Base-by-base conservation (phyloP, 1,140 invertebrate species). In the Listronotus bonariensis region DNA sequence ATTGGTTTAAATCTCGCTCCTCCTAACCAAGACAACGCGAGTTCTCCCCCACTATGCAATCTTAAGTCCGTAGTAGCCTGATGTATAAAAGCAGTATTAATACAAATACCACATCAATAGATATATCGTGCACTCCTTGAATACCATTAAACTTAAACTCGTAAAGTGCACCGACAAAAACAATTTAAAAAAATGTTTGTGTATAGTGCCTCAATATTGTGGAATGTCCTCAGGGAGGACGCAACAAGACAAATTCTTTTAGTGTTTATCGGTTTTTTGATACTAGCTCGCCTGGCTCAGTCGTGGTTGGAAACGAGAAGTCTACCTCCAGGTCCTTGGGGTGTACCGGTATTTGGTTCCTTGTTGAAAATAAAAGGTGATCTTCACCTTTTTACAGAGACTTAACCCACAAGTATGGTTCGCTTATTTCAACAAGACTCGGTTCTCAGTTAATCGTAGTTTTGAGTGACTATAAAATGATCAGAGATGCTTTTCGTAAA, bases 241-340 rank as follows among this genome's bases (percentile, higher is more conserved):
- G 42, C 72, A 40, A 72, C 73, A 4, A 67, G 68, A 9, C 71
- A 61, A 41, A 43, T 75, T 65, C 64, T 84, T 67, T 61, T 82
- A 49, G 82, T 86, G 54, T 86, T 88, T 74, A 67, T 88, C 32
- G 74, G 76, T 41, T 83, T 84, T 36, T 70, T 88, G 12, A 41
- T 79, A 6, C 8, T 80, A 12, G 80, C 83, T 41, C 77, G 80
- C 11, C 60, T 77, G n/a, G 38, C 83, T 12, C 83, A 86, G 75
- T 82, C 82, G 76, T 71, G 85, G 6, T 76, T 79, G 8, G 84
- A 87, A 64, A 72, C 84, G 18, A 77, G 80, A 17, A 81, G 80
- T 42, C 76, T 93, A 58, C 93, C 93, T 0, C 93, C 93, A 0
- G 93, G 93, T 3, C 93, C 93, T 0, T 89, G 88, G 87, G 91